Evolutionary conservation across 2,113 vertebrate genomes (phyloP).

Genomic region (Apodemus sylvaticus): DNA sequence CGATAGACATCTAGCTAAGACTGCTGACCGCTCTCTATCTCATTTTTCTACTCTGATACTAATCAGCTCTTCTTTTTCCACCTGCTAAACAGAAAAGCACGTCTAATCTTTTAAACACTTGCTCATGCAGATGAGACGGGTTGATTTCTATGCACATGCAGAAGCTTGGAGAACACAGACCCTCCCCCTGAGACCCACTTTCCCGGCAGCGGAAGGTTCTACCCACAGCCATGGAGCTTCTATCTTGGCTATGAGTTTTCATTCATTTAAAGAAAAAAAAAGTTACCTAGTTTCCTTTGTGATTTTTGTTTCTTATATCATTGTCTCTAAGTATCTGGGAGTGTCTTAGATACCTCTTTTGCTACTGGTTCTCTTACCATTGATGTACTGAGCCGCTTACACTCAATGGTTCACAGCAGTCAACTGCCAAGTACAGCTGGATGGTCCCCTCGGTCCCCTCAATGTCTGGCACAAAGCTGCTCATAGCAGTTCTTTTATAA

Average conservation of each 20-base stretch:
- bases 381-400: background rate
- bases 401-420: background rate
- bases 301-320: background rate
- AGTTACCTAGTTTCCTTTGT: background rate
- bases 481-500: background rate
- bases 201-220: background rate
- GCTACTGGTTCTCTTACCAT: background rate
- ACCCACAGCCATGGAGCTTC: background rate
- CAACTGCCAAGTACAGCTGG: too few relatives aligned
- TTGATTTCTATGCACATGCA: background rate
- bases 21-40: background rate
- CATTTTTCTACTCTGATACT: constrained; percentile 22
- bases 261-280: background rate
- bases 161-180: background rate
- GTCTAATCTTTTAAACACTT: constrained; percentile 9
- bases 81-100: background rate
- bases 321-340: constrained; percentile 14
- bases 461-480: background rate
- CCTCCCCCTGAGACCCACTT: background rate
- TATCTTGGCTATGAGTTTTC: background rate
- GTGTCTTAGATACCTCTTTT: background rate
- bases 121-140: background rate
- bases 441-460: too few relatives aligned
- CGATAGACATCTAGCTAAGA: background rate
- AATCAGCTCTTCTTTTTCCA: background rate